These are phyloP conservation scores for Nomada goodeniana DNA, from an alignment of 2,888 invertebrate genomes.

Conservation along the genomic window DNA sequence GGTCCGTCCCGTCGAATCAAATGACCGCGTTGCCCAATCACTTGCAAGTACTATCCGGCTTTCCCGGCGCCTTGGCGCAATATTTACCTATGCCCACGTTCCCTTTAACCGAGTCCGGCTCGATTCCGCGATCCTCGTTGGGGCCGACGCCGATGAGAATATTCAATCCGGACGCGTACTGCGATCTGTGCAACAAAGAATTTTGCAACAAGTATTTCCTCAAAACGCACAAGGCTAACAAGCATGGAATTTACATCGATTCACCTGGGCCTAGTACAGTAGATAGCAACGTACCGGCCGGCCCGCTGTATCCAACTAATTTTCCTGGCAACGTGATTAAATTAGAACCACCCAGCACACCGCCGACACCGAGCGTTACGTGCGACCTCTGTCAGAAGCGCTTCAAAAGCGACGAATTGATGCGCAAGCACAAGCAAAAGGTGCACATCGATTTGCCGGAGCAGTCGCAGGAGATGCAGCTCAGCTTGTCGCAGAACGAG, in stretches of 20 bases:
- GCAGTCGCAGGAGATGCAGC: constrained; percentile 62
- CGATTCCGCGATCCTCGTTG: constrained; percentile 86
- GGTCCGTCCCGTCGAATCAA: constrained; percentile 60
- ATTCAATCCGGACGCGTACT: constrained; percentile 98
- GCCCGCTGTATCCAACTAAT: constrained; percentile 56
- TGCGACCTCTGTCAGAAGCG: constrained; percentile 91
- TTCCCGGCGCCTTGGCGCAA: constrained; percentile 78
- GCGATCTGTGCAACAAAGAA: constrained; percentile 98
- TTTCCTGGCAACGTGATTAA: constrained; percentile 56
- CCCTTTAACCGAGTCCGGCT: constrained; percentile 84
- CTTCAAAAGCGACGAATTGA: constrained; percentile 90
- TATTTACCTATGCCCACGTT: constrained; percentile 86
- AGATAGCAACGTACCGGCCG: constrained; percentile 58
- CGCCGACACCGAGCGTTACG: constrained; percentile 82
- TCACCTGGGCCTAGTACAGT: constrained; percentile 79
- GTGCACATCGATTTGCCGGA: constrained; percentile 86
- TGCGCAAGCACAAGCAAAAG: constrained; percentile 89
- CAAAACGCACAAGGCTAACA: constrained; percentile 98
- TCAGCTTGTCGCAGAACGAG: constrained; percentile 47
- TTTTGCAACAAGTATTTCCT: constrained; percentile 99
- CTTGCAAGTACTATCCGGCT: constrained; percentile 76
- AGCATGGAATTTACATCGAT: constrained; percentile 95
- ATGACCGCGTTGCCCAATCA: constrained; percentile 72
- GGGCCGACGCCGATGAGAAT: constrained; percentile 87
- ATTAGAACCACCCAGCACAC: constrained; percentile 78